Conservation (phyloP, 1,140 invertebrate genomes). For the Apis cerana region DNA sequence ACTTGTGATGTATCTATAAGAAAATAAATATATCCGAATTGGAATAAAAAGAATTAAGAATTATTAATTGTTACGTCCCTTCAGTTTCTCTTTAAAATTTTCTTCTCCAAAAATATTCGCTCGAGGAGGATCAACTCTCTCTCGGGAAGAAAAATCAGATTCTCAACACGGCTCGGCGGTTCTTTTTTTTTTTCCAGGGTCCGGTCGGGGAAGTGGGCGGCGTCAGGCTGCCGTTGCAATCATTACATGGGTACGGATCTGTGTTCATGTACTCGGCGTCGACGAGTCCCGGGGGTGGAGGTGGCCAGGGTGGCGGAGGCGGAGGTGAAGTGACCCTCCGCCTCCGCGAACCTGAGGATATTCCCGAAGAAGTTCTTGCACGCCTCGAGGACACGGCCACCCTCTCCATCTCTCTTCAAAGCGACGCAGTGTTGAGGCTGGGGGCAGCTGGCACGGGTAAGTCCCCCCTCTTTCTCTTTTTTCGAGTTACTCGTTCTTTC, state of each 20-base stretch:
- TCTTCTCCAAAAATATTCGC: no score
- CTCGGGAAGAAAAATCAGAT: background rate
- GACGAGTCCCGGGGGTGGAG: conserved; percentile 78
- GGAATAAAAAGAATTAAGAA: no score
- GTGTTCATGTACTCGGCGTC: conserved; percentile 82
- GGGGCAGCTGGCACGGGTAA: conserved; percentile 78
- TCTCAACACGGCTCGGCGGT: background rate
- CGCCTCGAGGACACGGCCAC: conserved; percentile 81
- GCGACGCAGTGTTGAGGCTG: conserved; percentile 79
- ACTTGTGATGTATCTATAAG: no score
- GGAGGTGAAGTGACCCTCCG: conserved; percentile 81
- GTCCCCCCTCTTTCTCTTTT: conserved; percentile 33
- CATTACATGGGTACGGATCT: conserved; percentile 81
- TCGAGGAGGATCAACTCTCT: no score
- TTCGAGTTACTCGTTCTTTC: conserved; percentile 18
- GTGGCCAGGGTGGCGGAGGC: conserved; percentile 75
- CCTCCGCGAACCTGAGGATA: conserved; percentile 81
- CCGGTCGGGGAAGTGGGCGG: conserved; percentile 82
- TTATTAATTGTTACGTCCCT: no score
- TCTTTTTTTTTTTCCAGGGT: conserved; percentile 74
- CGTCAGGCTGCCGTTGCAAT: conserved; percentile 81
- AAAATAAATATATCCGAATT: no score
- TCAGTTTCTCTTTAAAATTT: no score
- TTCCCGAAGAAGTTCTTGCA: conserved; percentile 80
- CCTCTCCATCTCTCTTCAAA: conserved; percentile 80